These are phyloP conservation scores for Peromyscus attwateri DNA, from an alignment of 2,797 vertebrate species.

Conservation along the genomic window DNA sequence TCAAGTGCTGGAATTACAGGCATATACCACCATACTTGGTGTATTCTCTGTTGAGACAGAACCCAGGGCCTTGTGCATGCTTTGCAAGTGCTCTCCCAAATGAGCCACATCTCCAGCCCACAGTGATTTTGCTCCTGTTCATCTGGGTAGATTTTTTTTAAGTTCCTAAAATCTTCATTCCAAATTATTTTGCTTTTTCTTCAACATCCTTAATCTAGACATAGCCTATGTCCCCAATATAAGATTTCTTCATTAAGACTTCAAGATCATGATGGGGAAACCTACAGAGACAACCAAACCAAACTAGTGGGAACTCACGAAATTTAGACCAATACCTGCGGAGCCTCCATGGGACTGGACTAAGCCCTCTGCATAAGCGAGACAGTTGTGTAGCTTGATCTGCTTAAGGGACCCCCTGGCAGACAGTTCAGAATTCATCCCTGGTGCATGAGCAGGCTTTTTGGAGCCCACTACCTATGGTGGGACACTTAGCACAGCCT, in stretches of 20 bases:
- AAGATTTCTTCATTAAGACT: background rate
- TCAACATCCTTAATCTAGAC: background rate
- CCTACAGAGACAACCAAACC: too few relatives aligned
- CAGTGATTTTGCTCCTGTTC: background rate
- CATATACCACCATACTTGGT: background rate
- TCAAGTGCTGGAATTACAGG: background rate
- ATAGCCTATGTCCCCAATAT: background rate
- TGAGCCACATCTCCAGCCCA: background rate
- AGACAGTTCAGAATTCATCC: too few relatives aligned
- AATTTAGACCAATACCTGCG: too few relatives aligned
- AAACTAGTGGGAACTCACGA: too few relatives aligned
- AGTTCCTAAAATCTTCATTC: background rate
- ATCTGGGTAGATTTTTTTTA: background rate
- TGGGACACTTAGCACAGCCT: too few relatives aligned
- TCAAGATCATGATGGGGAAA: too few relatives aligned
- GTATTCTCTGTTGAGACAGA: background rate
- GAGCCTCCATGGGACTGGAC: too few relatives aligned
- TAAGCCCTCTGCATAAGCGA: too few relatives aligned
- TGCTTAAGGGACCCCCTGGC: too few relatives aligned
- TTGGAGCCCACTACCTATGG: too few relatives aligned
- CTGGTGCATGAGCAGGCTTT: too few relatives aligned
- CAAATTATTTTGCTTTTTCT: background rate
- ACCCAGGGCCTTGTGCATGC: background rate
- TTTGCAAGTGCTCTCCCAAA: background rate
- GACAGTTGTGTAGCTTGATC: too few relatives aligned